Base-by-base conservation (phyloP, 2,797 vertebrate species). In the Distichodus sexfasciatus region DNA sequence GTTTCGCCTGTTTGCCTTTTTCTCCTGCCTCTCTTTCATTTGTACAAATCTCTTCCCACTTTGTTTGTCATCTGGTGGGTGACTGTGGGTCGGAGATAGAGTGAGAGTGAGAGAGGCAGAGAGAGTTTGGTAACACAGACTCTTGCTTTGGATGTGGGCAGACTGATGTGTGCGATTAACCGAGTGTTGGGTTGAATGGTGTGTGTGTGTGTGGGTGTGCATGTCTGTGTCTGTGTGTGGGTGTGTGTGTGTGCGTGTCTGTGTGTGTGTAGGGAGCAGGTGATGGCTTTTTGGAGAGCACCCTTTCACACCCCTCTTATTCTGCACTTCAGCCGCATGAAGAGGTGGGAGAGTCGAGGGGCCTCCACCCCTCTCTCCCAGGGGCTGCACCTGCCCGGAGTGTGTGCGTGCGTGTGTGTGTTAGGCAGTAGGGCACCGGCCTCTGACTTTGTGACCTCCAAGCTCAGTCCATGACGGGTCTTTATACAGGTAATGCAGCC, bases 231-330 rank as follows among this genome's bases (percentile, higher is more conserved):
- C 76, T 75, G 55, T 38, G 44, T 24, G 79, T 70, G 75, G 62
- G 73, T 81, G 75, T 82, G 79, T 62, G 69, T 33, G 29, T 63
- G 79, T 78, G 76, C 82, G 79, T 83, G 82, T 84, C 80, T 55
- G 79, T 76, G 84, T 82, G 83, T 81, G 82, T 83, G 86, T 85
- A 84, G 87, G 86, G 88, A 92, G 91, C 91, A 92, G 91, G 91
- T 92, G 91, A 92, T 89, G 86, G 89, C 87, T 89, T 89, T 90
- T 86, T 91, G 86, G 88, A 90, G 88, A 81, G 89, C 89, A 85
- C 88, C 87, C 90, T 88, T 91, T 91, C 87, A 90, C 87, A 88
- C 88, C 88, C 87, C 88, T 90, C 89, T 88, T 87, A 90, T 91
- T 91, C 90, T 90, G 83, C 83, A 60, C 75, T 85, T 91, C 89